phyloP scores from a whole-genome alignment of 2,113 vertebrate genomes.

The Hemichromis elongatus region DNA sequence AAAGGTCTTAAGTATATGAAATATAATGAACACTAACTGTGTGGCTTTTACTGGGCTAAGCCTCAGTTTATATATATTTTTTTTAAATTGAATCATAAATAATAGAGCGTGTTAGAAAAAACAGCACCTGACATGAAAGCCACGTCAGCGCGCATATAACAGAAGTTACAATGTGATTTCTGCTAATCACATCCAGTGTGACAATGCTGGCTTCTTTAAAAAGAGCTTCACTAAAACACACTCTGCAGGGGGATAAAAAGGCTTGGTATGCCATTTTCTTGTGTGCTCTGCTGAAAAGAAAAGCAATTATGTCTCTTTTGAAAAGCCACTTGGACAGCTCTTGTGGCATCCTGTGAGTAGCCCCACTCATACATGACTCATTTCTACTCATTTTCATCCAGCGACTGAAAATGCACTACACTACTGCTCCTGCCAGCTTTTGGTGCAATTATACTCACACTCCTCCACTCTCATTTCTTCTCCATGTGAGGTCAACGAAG shows the following conservation, averaged over 20 bases:
- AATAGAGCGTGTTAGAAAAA: background rate
- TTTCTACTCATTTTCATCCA: slow-evolving; percentile 51
- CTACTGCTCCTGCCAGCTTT: slow-evolving; percentile 23
- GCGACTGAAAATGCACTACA: slow-evolving; percentile 37
- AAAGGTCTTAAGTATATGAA: background rate
- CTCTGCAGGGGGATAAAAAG: background rate
- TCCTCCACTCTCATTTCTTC: slow-evolving; percentile 30
- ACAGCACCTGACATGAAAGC: background rate
- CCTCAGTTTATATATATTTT: background rate
- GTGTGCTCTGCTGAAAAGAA: slow-evolving; percentile 45
- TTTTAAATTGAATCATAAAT: background rate
- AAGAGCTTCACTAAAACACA: background rate
- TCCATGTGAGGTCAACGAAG: slow-evolving; percentile 30
- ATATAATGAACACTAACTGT: background rate
- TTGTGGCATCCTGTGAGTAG: slow-evolving; percentile 37
- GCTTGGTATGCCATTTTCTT: slow-evolving; percentile 27
- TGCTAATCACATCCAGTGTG: background rate
- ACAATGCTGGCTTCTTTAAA: background rate
- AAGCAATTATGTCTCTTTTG: slow-evolving; percentile 57
- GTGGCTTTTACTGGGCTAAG: background rate
- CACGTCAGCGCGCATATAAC: background rate
- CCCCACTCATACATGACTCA: slow-evolving; percentile 56
- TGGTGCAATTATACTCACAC: slow-evolving; percentile 28
- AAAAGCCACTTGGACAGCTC: slow-evolving; percentile 59
- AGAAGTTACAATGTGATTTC: slow-evolving; percentile 7